Evolutionary conservation across 2,888 invertebrate species (phyloP), one percentile per base, ranked within the genome.

Genomic region (Polyommatus iphigenia): DNA sequence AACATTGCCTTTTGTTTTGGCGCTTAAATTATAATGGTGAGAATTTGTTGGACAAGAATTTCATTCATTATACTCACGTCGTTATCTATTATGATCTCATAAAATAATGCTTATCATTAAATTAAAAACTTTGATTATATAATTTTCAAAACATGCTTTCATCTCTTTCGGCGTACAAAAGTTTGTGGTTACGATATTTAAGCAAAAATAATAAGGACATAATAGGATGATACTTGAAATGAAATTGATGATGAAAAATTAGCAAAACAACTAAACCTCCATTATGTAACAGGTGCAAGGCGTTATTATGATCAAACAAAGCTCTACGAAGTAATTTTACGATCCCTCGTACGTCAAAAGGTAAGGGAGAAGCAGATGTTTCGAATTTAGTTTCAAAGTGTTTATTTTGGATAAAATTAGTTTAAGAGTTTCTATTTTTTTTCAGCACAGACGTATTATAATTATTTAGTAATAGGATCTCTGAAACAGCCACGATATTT

Each of bases 1-100:
- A 75, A 75, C 75, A 54, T 75, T 32, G 54, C 18, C 75, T 75
- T 73, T 75, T 75, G 75, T 75, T 75, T 50, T 46, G 75, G 75
- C 54, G 54, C 18, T 75, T 75, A 50, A 50, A 75, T 75, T 75
- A 75, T 75, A 50, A 54, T 54, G 15, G 75, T 75, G 75, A 54
- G 75, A 75, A 75, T 75, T 50, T 29, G 75, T 54, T 54, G 75
- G 15, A 75, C 46, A 73, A 50, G 75, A 75, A 29, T 75, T 75
- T 75, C 75, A 29, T 75, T 75, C 75, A 54, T 75, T 75, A 29
- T 75, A 13, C 7, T 54, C 75, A 32, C 50, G 41, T 41, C 32
- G 41, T 20, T 20, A 73, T 73, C 73, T 73, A 15, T 46, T 41
- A 67, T 67, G 41, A 73, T 73, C 73, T 72, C n/a, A 41, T 41